These are phyloP conservation scores for Synanthedon formicaeformis DNA, from an alignment of 2,888 invertebrate genomes.

Conservation along the genomic window DNA sequence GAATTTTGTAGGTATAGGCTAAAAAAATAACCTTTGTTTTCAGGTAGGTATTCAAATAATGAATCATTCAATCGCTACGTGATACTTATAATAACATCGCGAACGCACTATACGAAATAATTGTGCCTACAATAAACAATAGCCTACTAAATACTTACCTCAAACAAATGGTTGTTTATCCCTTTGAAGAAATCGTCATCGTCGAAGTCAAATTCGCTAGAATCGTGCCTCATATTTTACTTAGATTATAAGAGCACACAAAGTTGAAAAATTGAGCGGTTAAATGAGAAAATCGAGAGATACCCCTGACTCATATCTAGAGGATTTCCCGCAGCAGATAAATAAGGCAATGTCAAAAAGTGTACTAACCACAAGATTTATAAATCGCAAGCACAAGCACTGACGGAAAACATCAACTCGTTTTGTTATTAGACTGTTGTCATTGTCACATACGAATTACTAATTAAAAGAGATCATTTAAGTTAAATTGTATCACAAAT, in stretches of 20 bases:
- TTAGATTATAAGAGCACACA: background rate
- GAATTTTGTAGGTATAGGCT: too few species aligned
- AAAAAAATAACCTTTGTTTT: too few species aligned
- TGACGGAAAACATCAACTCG: background rate
- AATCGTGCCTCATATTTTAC: slow-evolving; percentile 7
- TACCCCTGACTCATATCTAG: background rate
- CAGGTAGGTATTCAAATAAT: too few species aligned
- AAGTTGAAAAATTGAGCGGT: too few species aligned
- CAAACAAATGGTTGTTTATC: background rate
- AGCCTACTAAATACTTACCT: slow-evolving; percentile 5
- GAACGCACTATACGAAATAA: too few species aligned
- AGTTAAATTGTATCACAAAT: too few species aligned
- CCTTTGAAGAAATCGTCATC: slow-evolving; percentile 3
- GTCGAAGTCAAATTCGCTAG: slow-evolving; percentile 5
- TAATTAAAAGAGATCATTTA: too few species aligned
- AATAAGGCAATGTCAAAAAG: background rate
- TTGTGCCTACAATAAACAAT: too few species aligned
- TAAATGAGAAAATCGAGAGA: background rate
- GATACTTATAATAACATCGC: too few species aligned
- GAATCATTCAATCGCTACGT: too few species aligned
- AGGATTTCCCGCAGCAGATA: background rate
- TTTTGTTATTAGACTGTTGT: background rate
- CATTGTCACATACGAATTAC: too few species aligned
- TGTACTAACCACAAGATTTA: background rate
- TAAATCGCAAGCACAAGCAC: background rate